These are phyloP conservation scores for Campylomormyrus tamandua DNA, from an alignment of 2,113 vertebrate genomes.

Conservation along the genomic window DNA sequence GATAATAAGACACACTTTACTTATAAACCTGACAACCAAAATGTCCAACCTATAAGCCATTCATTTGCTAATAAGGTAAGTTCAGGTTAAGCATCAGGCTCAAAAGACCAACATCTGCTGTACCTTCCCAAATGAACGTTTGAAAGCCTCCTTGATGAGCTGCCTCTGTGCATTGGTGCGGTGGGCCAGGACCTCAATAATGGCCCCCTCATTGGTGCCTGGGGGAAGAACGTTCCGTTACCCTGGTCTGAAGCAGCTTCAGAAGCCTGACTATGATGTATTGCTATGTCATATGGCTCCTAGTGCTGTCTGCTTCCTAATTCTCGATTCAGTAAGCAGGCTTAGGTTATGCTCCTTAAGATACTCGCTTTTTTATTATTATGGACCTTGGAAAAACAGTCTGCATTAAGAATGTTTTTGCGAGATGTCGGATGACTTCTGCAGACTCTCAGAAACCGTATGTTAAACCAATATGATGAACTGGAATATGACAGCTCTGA, in stretches of 20 bases:
- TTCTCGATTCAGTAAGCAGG: not conserved
- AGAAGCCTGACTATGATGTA: not conserved
- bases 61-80: not conserved
- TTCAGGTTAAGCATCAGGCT: not conserved
- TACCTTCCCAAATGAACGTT: constrained; percentile 81
- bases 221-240: constrained; percentile 22
- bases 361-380: not conserved
- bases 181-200: constrained; percentile 64
- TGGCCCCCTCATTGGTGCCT: constrained; percentile 81
- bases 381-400: not conserved
- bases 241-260: not conserved
- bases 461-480: not conserved
- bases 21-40: not conserved
- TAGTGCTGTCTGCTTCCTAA: not conserved
- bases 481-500: not conserved
- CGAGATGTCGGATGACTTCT: not conserved
- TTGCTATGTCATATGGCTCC: not conserved
- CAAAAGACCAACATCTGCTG: not conserved
- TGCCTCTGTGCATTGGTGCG: constrained; percentile 77
- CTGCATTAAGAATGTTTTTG: not conserved
- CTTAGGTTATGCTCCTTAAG: not conserved
- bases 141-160: constrained; percentile 78
- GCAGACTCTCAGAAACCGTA: not conserved
- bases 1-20: not conserved
- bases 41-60: not conserved